phyloP scores from a whole-genome alignment of 2,113 vertebrate species.

The Glareola pratincola region DNA sequence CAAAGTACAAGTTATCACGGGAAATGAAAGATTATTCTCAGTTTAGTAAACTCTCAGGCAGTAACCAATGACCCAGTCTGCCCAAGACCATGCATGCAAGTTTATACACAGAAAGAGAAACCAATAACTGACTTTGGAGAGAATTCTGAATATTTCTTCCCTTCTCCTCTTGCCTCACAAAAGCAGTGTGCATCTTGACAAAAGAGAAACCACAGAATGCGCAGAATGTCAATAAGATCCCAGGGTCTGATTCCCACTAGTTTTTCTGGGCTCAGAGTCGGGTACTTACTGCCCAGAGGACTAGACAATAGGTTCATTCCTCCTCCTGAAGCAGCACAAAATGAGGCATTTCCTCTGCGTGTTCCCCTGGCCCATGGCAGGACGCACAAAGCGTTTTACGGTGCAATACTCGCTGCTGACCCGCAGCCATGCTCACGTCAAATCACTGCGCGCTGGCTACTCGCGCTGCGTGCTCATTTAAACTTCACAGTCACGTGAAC shows the following conservation, averaged over 20 bases:
- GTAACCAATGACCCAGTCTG: not conserved
- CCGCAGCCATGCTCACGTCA: not conserved
- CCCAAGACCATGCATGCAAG: not conserved
- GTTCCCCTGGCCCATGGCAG: not conserved
- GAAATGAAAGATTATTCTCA: not conserved
- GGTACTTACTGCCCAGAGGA: not conserved
- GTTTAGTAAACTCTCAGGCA: not conserved
- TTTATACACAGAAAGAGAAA: not conserved
- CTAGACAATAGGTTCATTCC: constrained; percentile 44
- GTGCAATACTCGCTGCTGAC: not conserved
- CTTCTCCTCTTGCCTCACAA: not conserved
- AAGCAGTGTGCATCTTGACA: constrained; percentile 7
- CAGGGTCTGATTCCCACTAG: not conserved
- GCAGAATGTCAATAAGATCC: constrained; percentile 49
- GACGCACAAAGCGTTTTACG: not conserved
- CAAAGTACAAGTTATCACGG: not conserved
- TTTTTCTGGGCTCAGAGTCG: not conserved
- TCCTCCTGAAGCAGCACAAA: not conserved
- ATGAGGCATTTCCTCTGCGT: constrained; percentile 25
- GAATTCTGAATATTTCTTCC: constrained; percentile 17
- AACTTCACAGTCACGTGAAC: not conserved
- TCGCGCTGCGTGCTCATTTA: not conserved
- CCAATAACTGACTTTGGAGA: not conserved
- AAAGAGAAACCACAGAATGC: constrained; percentile 55
- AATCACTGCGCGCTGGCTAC: not conserved